Conservation (phyloP, 2,797 vertebrate genomes). For the Eulemur albifrons region DNA sequence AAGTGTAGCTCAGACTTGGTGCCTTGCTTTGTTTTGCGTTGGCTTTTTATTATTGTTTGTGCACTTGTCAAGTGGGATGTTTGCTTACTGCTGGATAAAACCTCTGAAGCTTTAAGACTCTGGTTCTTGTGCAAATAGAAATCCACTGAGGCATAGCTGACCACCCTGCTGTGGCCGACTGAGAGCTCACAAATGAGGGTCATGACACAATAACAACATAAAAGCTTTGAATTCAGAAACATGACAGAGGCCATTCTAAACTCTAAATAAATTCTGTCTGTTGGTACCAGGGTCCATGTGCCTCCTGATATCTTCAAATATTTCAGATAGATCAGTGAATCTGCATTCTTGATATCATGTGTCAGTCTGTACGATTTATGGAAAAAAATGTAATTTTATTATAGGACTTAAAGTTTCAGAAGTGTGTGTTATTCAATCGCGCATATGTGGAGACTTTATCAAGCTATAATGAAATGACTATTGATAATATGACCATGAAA, state of each 20-base stretch:
- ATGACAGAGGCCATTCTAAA: background rate
- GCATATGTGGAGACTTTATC: slow-evolving; percentile 67
- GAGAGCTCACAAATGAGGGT: background rate
- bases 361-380: background rate
- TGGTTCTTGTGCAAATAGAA: background rate
- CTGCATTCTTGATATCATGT: background rate
- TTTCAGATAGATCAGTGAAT: background rate
- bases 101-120: background rate
- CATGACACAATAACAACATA: background rate
- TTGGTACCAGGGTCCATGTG: background rate
- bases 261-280: background rate
- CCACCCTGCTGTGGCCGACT: too few relatives aligned
- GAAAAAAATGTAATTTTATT: slow-evolving; percentile 4
- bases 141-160: background rate
- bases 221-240: background rate
- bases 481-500: slow-evolving; percentile 23
- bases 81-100: background rate
- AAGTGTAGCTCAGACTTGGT: background rate
- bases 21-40: background rate
- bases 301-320: background rate
- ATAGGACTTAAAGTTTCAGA: slow-evolving; percentile 62
- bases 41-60: background rate
- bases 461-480: slow-evolving; percentile 61
- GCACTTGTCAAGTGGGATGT: background rate
- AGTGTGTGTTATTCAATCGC: background rate